Evolutionary conservation across 2,113 vertebrate species (phyloP).

Genomic region (Salvelinus sp.): DNA sequence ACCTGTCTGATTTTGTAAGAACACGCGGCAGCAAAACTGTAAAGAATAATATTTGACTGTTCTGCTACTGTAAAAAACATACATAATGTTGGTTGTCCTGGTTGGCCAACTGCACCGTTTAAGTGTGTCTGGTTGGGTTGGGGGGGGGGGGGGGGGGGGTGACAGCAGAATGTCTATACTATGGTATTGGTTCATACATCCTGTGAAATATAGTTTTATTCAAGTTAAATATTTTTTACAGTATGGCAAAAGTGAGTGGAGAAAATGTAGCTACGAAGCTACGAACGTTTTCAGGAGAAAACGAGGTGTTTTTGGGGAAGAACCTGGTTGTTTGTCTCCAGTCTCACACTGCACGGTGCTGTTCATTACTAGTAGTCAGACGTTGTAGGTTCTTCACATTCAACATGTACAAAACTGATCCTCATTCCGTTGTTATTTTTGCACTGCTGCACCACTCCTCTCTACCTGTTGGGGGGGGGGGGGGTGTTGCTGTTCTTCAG

Average conservation of each 20-base stretch:
- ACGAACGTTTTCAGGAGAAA: conserved; percentile 4
- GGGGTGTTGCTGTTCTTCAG: no score
- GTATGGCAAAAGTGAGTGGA: conserved; percentile 12
- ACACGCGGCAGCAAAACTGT: conserved; percentile 37
- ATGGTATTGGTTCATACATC: not conserved
- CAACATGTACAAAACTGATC: conserved; percentile 29
- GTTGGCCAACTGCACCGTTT: conserved; percentile 13
- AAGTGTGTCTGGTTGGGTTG: conserved; percentile 20
- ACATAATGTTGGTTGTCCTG: not conserved
- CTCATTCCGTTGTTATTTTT: conserved; percentile 52
- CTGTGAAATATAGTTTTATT: not conserved
- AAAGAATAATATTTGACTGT: conserved; percentile 7
- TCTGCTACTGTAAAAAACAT: conserved; percentile 18
- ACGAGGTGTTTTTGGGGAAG: not conserved
- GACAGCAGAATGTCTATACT: conserved; percentile 36
- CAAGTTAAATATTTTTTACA: not conserved
- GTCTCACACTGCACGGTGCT: conserved; percentile 57
- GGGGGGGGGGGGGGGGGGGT: not conserved
- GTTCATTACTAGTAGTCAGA: conserved; percentile 58
- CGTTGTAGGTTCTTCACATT: conserved; percentile 25
- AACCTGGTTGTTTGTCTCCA: conserved; percentile 21
- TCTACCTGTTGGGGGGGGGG: not conserved
- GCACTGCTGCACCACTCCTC: conserved; percentile 59
- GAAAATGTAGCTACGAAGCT: conserved; percentile 20
- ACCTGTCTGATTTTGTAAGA: conserved; percentile 59